These are phyloP conservation scores for Drosophila tsacasi DNA, from an alignment of 1,140 invertebrate species.

Conservation along the genomic window DNA sequence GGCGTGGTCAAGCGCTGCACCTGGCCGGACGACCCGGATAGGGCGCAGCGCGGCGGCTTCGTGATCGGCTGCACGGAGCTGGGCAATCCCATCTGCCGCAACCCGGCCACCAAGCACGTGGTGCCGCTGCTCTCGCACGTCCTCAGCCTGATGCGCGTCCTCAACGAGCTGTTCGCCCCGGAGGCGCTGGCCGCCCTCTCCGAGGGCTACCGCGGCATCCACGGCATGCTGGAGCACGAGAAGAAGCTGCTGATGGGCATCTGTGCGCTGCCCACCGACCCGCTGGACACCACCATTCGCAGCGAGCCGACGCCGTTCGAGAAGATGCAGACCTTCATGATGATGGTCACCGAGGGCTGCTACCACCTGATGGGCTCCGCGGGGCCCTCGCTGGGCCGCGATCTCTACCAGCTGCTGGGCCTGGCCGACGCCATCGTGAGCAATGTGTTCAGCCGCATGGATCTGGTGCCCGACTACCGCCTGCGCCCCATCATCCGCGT, in stretches of 20 bases:
- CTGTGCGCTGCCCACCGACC: constrained; percentile 85
- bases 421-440: constrained; percentile 88
- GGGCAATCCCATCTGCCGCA: constrained; percentile 92
- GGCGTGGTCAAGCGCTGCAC: constrained; percentile 94
- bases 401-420: constrained; percentile 91
- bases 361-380: constrained; percentile 92
- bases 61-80: constrained; percentile 90
- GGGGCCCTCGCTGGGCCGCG: constrained; percentile 92
- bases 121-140: constrained; percentile 92
- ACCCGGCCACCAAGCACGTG: constrained; percentile 93
- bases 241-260: constrained; percentile 89
- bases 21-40: constrained; percentile 92
- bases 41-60: constrained; percentile 92
- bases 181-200: constrained; percentile 88
- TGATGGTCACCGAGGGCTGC: constrained; percentile 89
- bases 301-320: constrained; percentile 88
- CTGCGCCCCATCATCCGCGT: constrained; percentile 92
- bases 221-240: constrained; percentile 90
- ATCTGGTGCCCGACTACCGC: constrained; percentile 93
- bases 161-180: constrained; percentile 92
- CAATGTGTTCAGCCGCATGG: constrained; percentile 90
- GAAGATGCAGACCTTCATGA: constrained; percentile 93
- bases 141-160: constrained; percentile 90
- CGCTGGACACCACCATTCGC: constrained; percentile 85
- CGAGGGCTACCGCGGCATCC: constrained; percentile 89